Base-by-base conservation (phyloP, 2,888 invertebrate genomes). In the Euclidia mi region DNA sequence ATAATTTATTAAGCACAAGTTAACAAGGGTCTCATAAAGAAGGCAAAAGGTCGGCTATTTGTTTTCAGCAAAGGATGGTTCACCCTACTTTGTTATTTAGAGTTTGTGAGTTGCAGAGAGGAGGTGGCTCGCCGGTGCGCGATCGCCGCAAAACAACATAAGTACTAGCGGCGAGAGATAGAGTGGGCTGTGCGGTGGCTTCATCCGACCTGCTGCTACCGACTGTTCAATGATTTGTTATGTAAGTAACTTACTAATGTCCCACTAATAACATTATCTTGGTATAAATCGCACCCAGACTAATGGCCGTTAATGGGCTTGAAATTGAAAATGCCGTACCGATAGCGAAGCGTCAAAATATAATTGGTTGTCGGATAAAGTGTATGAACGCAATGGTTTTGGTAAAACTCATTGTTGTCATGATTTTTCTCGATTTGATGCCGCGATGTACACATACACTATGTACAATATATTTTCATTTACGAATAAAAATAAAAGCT, bases 21-120 rank as follows among this genome's bases (percentile, higher is more conserved):
- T 94, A 94, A 93, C 94, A 94, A 94, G 92, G 94, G 92, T 91
- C 93, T 92, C 91, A 89, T 94, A 94, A 94, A 94, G 92, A 94
- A 92, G 93, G 92, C 92, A 92, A 92, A 90, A 93, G 94, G 94
- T 91, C 88, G 89, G 91, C 92, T 91, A 92, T 94, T 94, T 93
- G 93, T 93, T 93, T 90, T 84, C 90, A 87, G 85, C 82, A 85
- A 80, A 87, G 89, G 88, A 90, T 89, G 88, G 87, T 81, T 87
- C 80, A 84, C 87, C 88, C 88, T 87, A 85, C 87, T 92, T 90
- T 89, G 90, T 93, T 92, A 89, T 91, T 90, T 90, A 91, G 91
- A 89, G 90, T 89, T 88, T 79, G 82, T 70, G 80, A 82, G 82
- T 82, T 83, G 84, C 84, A 82, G 76, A 79, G 79, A 72, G 79